Base-by-base conservation (phyloP, 2,113 vertebrate species). In the Macaca mulatta region DNA sequence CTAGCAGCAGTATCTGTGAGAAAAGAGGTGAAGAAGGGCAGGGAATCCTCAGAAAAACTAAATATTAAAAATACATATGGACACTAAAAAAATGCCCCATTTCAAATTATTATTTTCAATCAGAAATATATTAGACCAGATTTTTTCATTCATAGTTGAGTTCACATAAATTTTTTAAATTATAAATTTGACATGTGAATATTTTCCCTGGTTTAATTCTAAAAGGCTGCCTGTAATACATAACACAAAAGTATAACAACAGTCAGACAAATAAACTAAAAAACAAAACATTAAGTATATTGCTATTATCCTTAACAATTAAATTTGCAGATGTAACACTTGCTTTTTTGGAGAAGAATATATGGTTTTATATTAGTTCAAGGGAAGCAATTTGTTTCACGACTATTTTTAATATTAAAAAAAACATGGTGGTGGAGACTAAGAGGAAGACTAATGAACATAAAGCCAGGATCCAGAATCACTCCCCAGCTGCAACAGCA, bases 1-100 rank as follows among this genome's bases (percentile, higher is more conserved):
- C 99, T 98, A 99, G 96, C 27, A 99, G 98, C 20, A 99, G 96
- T 32, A 99, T 99, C 99, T 99, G 90, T 9, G 45, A 0, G 35
- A 64, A 64, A 81, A 25, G 2, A 16, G 8, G 3, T 22, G 4
- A 2, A 23, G 30, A 80, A 67, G 25, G 27, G 25, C 30, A 95
- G 59, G 32, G 67, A 85, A 89, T 32, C 35, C 77, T 87, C 59
- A 90, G 77, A 27, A 75, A 82, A 86, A 61, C 1, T 9, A 43
- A 61, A 45, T 12, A 69, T 6, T 20, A 79, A 70, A 61, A 77
- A 81, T 4, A 12, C 48, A 43, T 25, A 10, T 89, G 40, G 20
- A 64, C 10, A 67, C 4, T 30, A 10, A 43, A 92, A 86, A 48
- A 4, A 3, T 89, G 81, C 11, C 43, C 67, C 67, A 87, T 70